These are phyloP conservation scores for Margaritifera margaritifera DNA, from an alignment of 2,888 invertebrate genomes.

Conservation along the genomic window DNA sequence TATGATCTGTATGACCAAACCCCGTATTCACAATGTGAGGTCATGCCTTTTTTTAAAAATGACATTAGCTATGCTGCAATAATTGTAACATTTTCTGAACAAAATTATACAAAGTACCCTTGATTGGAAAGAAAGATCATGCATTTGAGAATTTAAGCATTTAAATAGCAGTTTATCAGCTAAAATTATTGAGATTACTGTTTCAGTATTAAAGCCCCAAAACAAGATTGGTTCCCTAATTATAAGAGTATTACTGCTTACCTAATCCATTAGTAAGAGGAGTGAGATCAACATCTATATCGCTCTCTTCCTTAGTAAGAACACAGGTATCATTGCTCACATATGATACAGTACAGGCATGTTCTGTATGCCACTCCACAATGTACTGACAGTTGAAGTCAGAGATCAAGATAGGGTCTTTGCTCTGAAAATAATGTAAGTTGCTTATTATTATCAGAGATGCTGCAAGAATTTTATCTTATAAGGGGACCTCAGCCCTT, in stretches of 20 bases:
- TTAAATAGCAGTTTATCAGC: too few species aligned
- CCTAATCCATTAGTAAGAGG: conserved; percentile 45
- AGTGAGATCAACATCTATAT: conserved; percentile 66
- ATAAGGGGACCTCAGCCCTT: not conserved
- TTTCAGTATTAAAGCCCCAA: too few species aligned
- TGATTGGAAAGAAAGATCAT: too few species aligned
- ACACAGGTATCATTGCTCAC: conserved; percentile 52
- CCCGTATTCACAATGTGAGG: too few species aligned
- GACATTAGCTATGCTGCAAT: too few species aligned
- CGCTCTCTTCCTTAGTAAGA: conserved; percentile 57
- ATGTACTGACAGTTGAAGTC: conserved; percentile 63
- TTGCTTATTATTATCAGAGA: not conserved
- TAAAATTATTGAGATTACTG: too few species aligned
- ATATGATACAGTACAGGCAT: conserved; percentile 66
- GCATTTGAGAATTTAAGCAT: too few species aligned
- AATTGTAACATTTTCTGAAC: too few species aligned
- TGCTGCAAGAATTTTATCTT: not conserved
- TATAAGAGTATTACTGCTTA: conserved; percentile 7
- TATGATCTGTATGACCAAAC: too few species aligned
- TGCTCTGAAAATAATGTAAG: conserved; percentile 44
- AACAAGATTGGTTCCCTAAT: too few species aligned
- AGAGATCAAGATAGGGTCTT: conserved; percentile 51
- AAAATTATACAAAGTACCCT: too few species aligned
- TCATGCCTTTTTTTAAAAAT: too few species aligned
- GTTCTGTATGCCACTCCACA: conserved; percentile 70